A percentile compares a stretch with the other conserved stretches of the same genome.
phyloP scores from a whole-genome alignment of 2,113 vertebrate genomes.

The Hyaena hyaena region DNA sequence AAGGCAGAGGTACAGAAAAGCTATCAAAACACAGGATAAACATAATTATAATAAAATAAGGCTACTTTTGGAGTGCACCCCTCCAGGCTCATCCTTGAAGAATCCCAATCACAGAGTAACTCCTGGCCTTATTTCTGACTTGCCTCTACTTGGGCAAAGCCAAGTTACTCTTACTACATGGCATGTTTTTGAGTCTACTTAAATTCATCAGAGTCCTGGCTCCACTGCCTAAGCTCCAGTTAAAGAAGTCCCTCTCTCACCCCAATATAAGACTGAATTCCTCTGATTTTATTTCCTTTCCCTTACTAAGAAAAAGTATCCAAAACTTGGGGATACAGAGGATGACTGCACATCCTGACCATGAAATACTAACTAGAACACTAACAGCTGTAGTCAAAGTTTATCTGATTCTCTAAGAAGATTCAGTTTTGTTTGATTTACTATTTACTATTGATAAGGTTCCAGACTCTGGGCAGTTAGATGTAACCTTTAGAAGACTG shows the following conservation, averaged over 20 bases:
- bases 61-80: not conserved
- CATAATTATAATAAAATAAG: not conserved
- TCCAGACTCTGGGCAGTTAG: conserved; percentile 17
- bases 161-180: not conserved
- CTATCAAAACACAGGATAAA: not conserved
- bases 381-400: not conserved
- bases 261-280: not conserved
- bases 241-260: not conserved
- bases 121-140: not conserved
- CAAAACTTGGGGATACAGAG: not conserved
- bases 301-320: not conserved
- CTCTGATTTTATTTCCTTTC: not conserved
- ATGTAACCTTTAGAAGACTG: conserved; percentile 47
- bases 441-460: not conserved
- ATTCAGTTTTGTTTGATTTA: conserved; percentile 42
- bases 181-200: not conserved
- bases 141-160: not conserved
- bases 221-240: not conserved
- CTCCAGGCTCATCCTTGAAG: not conserved
- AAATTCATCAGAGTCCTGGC: not conserved
- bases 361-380: not conserved
- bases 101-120: not conserved
- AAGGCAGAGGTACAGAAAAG: not conserved
- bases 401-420: not conserved
- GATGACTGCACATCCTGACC: not conserved